Evolutionary conservation across 2,113 vertebrate species (phyloP), one percentile per base, ranked within the genome.

Genomic region (Hoplias malabaricus): DNA sequence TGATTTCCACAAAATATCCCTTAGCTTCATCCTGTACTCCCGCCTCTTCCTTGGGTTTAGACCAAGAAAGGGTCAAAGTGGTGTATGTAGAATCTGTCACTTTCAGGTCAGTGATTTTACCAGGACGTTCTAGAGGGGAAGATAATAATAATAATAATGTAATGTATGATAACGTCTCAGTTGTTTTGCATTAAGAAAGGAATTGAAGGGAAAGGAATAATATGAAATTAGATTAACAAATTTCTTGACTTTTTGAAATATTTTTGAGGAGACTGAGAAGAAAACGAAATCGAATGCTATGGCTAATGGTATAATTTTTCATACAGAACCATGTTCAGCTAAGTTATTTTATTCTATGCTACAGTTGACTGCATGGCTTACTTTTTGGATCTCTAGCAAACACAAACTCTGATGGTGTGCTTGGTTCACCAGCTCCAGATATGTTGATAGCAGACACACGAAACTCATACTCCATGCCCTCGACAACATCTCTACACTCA

Each of bases 401-500:
- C 78, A 91, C 87, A 1, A 93, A 90, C 38, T 95, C 91, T 0
- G 95, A 97, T 0, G 95, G 89, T 3, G 85, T 62, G 9, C 97
- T 96, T 65, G 89, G 88, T 76, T 96, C 93, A 33, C 96, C 95
- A 0, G 84, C 54, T 38, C 97, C 97, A 0, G 95, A 92, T 77
- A 90, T 88, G 75, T 95, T 95, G 86, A 97, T 87, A 0, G 95
- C 96, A 0, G 91, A 87, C 78, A 96, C 93, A 0, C 94, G 93
- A 66, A 98, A 99, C 80, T 98, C 95, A 0, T 98, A 98, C 78
- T 93, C 92, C 66, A 94, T 86, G 3, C 95, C 97, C 6, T 91
- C 93, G 80, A 92, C 86, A 59, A 99, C 75, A 25, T 90, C 90
- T 33, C 79, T 89, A 6, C 95, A 91, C 0, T 72, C 90, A 83